Base-by-base conservation (phyloP, 1,140 invertebrate genomes). In the Hylaeus anthracinus region DNA sequence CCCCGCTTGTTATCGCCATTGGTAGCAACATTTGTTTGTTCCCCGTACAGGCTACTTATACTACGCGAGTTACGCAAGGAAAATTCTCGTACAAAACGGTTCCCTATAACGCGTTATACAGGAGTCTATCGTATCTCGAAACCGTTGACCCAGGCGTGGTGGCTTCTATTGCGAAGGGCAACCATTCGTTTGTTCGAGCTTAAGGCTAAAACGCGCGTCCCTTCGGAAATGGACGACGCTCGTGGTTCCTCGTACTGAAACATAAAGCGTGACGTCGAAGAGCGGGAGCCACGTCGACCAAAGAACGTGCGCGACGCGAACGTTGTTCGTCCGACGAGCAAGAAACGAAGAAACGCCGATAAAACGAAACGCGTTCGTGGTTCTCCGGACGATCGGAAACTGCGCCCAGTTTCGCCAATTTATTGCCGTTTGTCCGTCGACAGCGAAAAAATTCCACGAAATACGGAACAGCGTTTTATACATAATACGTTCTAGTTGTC, bases 351-450 rank as follows among this genome's bases (percentile, higher is more conserved):
- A 55, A 76, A 77, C 74, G 74, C 41, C 66, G 56, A 53, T 3
- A 3, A 10, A 61, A 70, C 66, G 56, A 77, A 56, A 48, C 26
- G 45, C 45, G 45, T 48, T 48, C 45, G 5, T 8, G 45, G 5
- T 5, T 1, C 45, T 3, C 45, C 45, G 45, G 26, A 26, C 26
- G 26, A 26, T 26, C 26, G 26, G 26, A 26, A 48, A 8, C 45
- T 48, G 45, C 45, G 45, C 55, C 63, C 45, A 67, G 5, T 14
- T 64, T 84, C 51, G 79, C 79, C 69, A 61, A 78, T 85, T 51
- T 82, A 85, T 85, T 86, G 84, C 83, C 53, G 72, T 60, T 69
- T 63, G 10, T 43, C 77, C 43, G 43, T 37, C 83, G 65, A 85
- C 75, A 77, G 69, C 65, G 67, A 85, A 74, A 45, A 53, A 56